phyloP scores from a whole-genome alignment of 2,797 vertebrate species.

The Peromyscus melanophrys region DNA sequence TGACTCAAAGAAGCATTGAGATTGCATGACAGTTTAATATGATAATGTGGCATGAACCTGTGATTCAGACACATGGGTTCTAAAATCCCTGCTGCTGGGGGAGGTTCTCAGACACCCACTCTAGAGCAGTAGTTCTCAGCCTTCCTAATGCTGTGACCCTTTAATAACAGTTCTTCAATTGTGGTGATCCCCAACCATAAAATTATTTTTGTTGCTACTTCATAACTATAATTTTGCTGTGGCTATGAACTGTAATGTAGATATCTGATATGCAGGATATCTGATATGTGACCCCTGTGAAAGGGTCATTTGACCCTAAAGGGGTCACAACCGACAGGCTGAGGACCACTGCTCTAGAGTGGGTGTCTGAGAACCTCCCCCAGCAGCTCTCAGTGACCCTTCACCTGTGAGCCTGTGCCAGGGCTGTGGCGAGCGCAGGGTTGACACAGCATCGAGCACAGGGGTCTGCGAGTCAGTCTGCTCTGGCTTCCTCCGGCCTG shows the following conservation, averaged over 20 bases:
- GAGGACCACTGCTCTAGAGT: neutral
- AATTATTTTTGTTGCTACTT: neutral
- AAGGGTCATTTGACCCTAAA: neutral
- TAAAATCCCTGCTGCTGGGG: neutral
- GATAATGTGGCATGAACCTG: neutral
- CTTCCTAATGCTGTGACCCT: neutral
- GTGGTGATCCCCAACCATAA: neutral
- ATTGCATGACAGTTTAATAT: conserved; percentile 49
- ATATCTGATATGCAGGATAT: neutral
- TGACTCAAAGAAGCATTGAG: neutral
- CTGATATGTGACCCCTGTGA: neutral
- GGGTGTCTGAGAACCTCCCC: too few relatives aligned
- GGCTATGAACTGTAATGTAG: neutral
- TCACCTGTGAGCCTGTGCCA: conserved; percentile 17
- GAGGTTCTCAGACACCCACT: neutral
- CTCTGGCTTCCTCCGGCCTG: neutral
- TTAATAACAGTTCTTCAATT: neutral
- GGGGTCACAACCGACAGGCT: neutral
- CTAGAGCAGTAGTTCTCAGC: neutral
- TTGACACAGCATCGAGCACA: conserved; percentile 47
- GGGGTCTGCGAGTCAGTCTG: conserved; percentile 72
- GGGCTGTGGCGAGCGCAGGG: conserved; percentile 53
- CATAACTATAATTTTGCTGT: neutral
- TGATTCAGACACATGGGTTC: neutral
- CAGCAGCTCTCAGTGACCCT: neutral